These are phyloP conservation scores for Toxotes lorentzi DNA, from an alignment of 2,797 vertebrate genomes.

Conservation along the genomic window DNA sequence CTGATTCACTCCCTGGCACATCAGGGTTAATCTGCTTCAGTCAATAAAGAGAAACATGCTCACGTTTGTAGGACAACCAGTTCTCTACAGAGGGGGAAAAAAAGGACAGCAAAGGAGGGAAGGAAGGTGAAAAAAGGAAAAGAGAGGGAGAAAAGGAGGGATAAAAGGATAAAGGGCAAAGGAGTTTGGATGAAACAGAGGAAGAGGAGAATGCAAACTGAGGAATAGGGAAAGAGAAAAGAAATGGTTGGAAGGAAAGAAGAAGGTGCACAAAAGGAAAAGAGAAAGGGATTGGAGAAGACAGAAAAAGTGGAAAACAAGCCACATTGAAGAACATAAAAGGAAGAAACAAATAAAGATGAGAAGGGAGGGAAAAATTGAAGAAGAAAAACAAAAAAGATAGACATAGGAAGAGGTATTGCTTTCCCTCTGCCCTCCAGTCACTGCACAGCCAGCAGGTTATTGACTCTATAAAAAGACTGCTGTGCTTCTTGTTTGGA, in stretches of 20 bases:
- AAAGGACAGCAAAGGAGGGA: not conserved
- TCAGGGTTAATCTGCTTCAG: not conserved
- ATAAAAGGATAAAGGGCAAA: no score
- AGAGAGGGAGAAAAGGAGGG: not conserved
- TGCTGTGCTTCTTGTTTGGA: slow-evolving; percentile 51
- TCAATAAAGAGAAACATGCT: not conserved
- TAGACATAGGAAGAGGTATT: not conserved
- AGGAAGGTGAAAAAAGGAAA: not conserved
- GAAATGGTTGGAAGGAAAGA: not conserved
- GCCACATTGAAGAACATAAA: not conserved
- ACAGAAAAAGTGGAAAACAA: not conserved
- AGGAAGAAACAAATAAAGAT: not conserved
- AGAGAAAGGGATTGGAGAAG: not conserved
- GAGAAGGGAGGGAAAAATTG: not conserved
- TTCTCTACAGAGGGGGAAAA: not conserved
- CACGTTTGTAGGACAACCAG: not conserved
- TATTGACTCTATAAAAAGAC: slow-evolving; percentile 52
- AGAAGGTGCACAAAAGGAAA: not conserved
- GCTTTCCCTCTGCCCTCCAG: slow-evolving; percentile 11
- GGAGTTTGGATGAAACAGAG: not conserved
- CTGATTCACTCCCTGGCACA: not conserved
- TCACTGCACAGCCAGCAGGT: slow-evolving; percentile 37
- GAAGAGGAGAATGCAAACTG: not conserved
- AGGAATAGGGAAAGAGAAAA: not conserved
- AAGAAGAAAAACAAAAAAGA: not conserved